Evolutionary conservation across 1,140 invertebrate species (phyloP), one percentile per base, ranked within the genome.

Genomic region (Drosophila suzukii): DNA sequence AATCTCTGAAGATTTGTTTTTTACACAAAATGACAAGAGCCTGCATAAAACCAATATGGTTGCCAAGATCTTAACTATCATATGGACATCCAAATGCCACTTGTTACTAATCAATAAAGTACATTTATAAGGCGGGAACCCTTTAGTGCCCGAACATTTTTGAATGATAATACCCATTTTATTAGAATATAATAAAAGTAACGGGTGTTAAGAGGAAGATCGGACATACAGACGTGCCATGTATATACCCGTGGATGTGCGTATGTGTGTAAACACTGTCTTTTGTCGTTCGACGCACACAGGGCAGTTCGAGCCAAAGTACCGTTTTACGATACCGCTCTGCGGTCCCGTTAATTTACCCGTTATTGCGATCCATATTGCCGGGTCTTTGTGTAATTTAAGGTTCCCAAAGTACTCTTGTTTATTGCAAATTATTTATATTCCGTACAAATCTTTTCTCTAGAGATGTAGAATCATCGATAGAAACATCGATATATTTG

Each of bases 331-430:
- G 7, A 10, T 4, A 17, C n/a, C 13, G 39, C 7, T 3, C 32
- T 24, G 41, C 10, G 0, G 6, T 32, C 15, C 15, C 20, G 30
- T 17, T 71, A 38, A 38, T 59, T 85, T 85, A 91, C 90, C 85
- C 86, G 49, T 90, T 91, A 65, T 90, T 91, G 49, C 81, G 85
- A 50, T 91, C 90, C 90, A 91, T 88, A 68, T 57, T 84, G 15
- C 43, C 20, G 49, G 49, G 47, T 44, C n/a, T 44, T 62, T 68
- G n/a, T 65, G 47, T 36, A 27, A 79, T 59, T 54, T 74, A 70
- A 50, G 77, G 39, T 30, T 66, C 20, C 13, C 20, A 7, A 54
- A 67, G 11, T 68, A n/a, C 38, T 27, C 58, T 73, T 89, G 62
- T 84, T 88, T 86, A 82, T 86, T 47, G 63, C 60, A 74, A 71